Evolutionary conservation across 2,113 vertebrate species (phyloP), one percentile per base, ranked within the genome.

Genomic region (Emydura subglobosa): DNA sequence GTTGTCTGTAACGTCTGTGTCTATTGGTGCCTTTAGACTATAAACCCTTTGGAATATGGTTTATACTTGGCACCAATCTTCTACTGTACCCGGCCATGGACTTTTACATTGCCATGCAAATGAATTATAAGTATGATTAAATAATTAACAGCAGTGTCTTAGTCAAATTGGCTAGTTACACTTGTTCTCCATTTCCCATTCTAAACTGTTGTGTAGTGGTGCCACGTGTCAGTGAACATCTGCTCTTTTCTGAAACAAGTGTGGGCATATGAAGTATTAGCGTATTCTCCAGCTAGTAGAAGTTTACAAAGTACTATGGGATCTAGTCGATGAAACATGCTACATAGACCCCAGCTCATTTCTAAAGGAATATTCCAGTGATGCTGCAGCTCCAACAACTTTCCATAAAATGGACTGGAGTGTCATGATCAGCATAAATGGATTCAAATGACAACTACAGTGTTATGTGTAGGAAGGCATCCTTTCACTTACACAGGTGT

Each of bases 401-500:
- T 88, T 88, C 81, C 89, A 39, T 82, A 84, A 81, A 79, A 91
- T 50, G 39, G 51, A 81, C 59, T 68, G 83, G 90, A 76, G 6
- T 59, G 10, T 29, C 86, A 14, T 74, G 79, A 81, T 90, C 92
- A 93, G 39, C 87, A 92, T 74, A 92, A 95, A 89, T 92, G 93
- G 94, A 82, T 34, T 61, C 55, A 91, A 85, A 57, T 21, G 86
- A 79, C 10, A 57, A 25, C n/a, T 44, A 24, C 10, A 25, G 21
- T 42, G 11, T 44, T 44, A 76, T 21, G 54, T 86, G 86, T 87
- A 92, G 78, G 50, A 17, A 13, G 92, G 84, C 95, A 87, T 90
- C 89, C 93, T 95, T 86, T 83, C 79, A 25, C 91, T 76, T 93
- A 90, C 78, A 86, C 81, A 90, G 89, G 81, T 3, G 47, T 86